A percentile compares a stretch with the other conserved stretches of the same genome.
phyloP scores from a whole-genome alignment of 1,140 invertebrate genomes.

The Hylaeus volcanicus region DNA sequence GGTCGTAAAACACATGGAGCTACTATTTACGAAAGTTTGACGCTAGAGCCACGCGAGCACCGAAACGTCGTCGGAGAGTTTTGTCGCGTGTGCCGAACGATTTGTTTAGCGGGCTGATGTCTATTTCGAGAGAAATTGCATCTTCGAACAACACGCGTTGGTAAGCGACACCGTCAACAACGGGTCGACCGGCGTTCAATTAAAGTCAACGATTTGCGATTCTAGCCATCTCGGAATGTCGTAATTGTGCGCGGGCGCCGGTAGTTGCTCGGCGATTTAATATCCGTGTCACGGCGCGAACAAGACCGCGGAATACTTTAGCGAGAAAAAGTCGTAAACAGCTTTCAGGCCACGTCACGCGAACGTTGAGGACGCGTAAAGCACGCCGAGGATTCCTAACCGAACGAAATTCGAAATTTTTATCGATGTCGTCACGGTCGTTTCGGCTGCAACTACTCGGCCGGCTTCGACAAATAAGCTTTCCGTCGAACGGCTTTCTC shows the following conservation, averaged over 20 bases:
- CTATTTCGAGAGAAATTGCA: slow-evolving; percentile 40
- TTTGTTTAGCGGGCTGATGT: slow-evolving; percentile 31
- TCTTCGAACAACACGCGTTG: slow-evolving; percentile 16
- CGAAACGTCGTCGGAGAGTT: slow-evolving; percentile 6
- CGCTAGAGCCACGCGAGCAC: slow-evolving; percentile 4
- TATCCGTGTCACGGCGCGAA: not conserved
- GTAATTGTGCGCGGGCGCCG: not conserved
- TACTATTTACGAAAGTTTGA: slow-evolving; percentile 22
- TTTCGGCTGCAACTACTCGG: not conserved
- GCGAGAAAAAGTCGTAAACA: not conserved
- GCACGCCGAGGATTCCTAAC: not conserved
- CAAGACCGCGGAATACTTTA: not conserved
- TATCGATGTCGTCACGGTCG: not conserved
- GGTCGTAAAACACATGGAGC: not conserved
- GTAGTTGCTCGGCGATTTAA: too few relatives aligned
- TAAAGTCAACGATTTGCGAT: not conserved
- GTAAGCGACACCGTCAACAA: not conserved
- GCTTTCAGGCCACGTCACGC: not conserved
- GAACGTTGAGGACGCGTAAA: not conserved
- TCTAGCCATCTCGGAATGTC: not conserved
- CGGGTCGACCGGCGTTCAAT: not conserved
- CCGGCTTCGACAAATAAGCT: slow-evolving; percentile 2
- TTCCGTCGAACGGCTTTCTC: not conserved
- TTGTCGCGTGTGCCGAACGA: slow-evolving; percentile 14
- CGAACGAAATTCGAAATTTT: not conserved